Conservation (phyloP, 2,888 invertebrate species). For the Catocala sponsa region DNA sequence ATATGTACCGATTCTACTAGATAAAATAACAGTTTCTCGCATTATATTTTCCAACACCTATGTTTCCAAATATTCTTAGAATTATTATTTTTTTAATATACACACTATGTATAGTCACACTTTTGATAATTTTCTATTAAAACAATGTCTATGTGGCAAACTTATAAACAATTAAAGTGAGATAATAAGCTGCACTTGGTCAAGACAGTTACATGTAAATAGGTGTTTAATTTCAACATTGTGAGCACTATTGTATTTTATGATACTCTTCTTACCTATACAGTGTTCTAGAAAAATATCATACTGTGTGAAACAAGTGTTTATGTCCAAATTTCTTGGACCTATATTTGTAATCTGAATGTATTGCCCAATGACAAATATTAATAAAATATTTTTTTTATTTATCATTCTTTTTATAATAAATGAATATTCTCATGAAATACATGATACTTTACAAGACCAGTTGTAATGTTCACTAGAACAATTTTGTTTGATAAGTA, state of each 20-base stretch:
- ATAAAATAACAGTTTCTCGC: constrained; percentile 24
- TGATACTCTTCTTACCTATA: too few species aligned
- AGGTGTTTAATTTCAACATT: constrained; percentile 2
- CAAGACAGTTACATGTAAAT: neutral
- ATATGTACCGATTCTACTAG: constrained; percentile 31
- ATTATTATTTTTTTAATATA: constrained; percentile 43
- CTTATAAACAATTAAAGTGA: constrained; percentile 23
- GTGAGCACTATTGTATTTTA: constrained; percentile 3
- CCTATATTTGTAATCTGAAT: too few species aligned
- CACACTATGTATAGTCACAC: constrained; percentile 44
- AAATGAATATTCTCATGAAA: neutral
- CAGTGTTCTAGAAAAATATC: too few species aligned
- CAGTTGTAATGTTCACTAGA: constrained; percentile 1
- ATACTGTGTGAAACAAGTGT: too few species aligned
- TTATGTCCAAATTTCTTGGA: too few species aligned
- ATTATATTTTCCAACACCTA: constrained; percentile 43
- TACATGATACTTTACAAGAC: neutral
- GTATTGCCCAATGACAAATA: too few species aligned
- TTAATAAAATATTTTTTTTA: neutral
- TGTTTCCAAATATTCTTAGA: constrained; percentile 38
- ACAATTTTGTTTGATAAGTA: constrained; percentile 34
- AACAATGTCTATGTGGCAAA: constrained; percentile 27
- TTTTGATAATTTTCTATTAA: constrained; percentile 44
- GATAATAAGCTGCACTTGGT: constrained; percentile 25
- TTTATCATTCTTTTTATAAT: neutral